These are phyloP conservation scores for Cinclus mexicanus DNA, from an alignment of 2,113 vertebrate genomes.

Conservation along the genomic window DNA sequence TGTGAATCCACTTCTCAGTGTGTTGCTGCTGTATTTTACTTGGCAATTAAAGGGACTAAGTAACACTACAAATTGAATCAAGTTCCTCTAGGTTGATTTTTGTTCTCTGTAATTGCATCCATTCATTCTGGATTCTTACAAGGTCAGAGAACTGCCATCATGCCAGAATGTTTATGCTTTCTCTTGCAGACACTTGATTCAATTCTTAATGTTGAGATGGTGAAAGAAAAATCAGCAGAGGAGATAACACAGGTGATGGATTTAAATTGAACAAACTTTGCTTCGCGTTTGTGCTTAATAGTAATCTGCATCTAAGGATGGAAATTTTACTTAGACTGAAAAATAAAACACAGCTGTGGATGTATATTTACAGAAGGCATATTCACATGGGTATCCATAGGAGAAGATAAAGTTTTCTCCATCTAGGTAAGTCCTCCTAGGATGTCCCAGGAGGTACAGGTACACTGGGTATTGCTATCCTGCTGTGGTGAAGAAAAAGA, in stretches of 20 bases:
- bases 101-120: background rate
- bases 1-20: background rate
- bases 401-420: background rate
- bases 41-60: background rate
- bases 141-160: background rate
- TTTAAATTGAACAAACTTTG: background rate
- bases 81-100: background rate
- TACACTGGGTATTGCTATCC: background rate
- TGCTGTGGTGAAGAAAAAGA: background rate
- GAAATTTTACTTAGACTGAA: background rate
- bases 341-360: background rate
- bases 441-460: background rate
- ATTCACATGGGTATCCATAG: background rate
- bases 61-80: background rate
- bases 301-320: background rate
- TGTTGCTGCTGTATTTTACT: background rate
- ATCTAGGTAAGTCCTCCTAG: background rate
- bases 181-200: constrained; percentile 85
- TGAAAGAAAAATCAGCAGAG: constrained; percentile 84
- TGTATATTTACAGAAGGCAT: background rate
- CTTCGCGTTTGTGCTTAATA: background rate
- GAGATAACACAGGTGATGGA: constrained; percentile 88
- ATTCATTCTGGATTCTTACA: background rate
- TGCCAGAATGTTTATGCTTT: background rate
- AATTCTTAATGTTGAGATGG: constrained; percentile 89